Conservation (phyloP, 2,888 invertebrate species). For the Deilephila porcellus region DNA sequence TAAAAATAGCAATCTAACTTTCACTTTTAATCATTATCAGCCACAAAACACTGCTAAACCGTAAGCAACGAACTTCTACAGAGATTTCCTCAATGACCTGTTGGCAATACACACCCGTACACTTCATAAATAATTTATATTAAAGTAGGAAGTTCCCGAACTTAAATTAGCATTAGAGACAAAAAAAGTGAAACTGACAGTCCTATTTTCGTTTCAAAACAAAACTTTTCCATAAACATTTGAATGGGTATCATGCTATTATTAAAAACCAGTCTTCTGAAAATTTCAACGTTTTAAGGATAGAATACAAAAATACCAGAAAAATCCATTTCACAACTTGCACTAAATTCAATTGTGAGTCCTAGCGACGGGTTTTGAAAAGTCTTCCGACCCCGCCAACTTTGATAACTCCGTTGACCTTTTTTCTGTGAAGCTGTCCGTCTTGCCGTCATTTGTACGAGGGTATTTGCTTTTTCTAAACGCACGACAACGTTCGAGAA, state of each 20-base stretch:
- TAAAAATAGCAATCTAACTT: too few species aligned
- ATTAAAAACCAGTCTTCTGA: not conserved
- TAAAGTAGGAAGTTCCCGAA: too few species aligned
- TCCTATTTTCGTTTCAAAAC: too few species aligned
- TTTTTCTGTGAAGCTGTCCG: constrained; percentile 18
- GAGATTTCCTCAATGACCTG: too few species aligned
- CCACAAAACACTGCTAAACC: too few species aligned
- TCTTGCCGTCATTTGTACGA: constrained; percentile 1
- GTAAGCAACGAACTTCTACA: too few species aligned
- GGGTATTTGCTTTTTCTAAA: not conserved
- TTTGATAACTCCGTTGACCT: constrained; percentile 38
- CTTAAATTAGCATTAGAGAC: too few species aligned
- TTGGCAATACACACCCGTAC: too few species aligned
- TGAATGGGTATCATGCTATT: not conserved
- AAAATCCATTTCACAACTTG: constrained; percentile 36
- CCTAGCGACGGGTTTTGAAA: constrained; percentile 37
- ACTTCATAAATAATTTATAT: too few species aligned
- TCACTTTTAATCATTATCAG: too few species aligned
- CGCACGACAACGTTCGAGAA: not conserved
- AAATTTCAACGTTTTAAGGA: not conserved
- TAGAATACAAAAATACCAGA: constrained; percentile 21
- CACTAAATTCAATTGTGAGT: constrained; percentile 39
- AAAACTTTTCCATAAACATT: not conserved
- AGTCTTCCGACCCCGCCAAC: constrained; percentile 30
- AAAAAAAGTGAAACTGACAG: too few species aligned